Base-by-base conservation (phyloP, 2,113 vertebrate genomes). In the Ageneiosus marmoratus region DNA sequence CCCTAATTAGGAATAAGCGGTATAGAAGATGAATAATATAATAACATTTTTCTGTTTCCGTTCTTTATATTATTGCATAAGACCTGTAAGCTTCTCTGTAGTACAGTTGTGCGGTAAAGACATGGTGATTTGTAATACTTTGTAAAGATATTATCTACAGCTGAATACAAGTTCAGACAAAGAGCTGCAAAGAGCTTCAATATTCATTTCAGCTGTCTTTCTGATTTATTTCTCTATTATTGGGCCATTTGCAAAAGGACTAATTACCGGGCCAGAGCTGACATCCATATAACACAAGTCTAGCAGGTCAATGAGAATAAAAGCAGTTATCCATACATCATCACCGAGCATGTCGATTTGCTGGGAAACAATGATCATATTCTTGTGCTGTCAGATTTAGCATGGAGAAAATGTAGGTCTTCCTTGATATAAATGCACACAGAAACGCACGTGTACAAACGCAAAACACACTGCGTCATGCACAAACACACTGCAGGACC, bases 141-240 rank as follows among this genome's bases (percentile, higher is more conserved):
- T 90, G 32, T 86, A 60, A 85, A 88, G 34, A 80, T 77, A 88
- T 88, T 89, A 93, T 90, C 86, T 88, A 88, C 89, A 91, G 88
- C 86, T 87, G 86, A 91, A 87, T 89, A 92, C 78, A 90, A 89
- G 86, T 86, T 20, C 84, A 89, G 83, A 90, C 85, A 84, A 11
- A 87, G 79, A 82, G 85, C 86, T 87, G 70, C 88, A 91, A 91
- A 89, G 62, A 87, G 87, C 86, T 55, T 87, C 82, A 65, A 87
- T 91, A 91, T 92, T 92, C 90, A 91, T 92, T 92, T 87, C 85
- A 80, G 73, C 3, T 82, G 84, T 89, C 91, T 89, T 77, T 74
- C 89, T 81, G 90, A 91, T 93, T 93, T 91, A 93, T 88, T 89
- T 80, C 87, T 92, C 87, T 87, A 93, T 93, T 89, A 93, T 89